Conservation (phyloP, 53 echinoderm and acorn worm genomes). For the Zoroaster sp. region DNA sequence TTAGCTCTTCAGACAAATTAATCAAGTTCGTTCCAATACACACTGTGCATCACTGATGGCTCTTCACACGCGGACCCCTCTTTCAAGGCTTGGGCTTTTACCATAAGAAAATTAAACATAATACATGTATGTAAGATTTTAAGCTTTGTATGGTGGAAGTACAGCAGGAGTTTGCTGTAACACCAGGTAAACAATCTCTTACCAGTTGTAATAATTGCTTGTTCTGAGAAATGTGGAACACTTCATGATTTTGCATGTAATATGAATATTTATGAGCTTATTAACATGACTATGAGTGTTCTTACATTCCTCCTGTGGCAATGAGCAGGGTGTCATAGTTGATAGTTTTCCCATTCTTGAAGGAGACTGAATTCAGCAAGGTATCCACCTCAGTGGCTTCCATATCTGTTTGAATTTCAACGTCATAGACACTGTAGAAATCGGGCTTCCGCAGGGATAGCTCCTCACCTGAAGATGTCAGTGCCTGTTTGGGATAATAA, state of each 20-base stretch:
- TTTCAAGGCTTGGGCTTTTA: no score
- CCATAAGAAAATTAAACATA: no score
- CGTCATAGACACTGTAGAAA: conserved; percentile 94
- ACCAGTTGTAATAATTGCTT: neutral
- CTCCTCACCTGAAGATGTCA: conserved; percentile 70
- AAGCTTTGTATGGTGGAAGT: no score
- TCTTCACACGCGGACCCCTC: no score
- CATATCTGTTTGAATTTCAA: conserved; percentile 76
- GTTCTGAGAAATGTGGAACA: neutral
- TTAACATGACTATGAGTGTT: neutral
- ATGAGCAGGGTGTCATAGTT: conserved; percentile 84
- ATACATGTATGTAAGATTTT: no score
- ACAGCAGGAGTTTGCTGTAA: no score
- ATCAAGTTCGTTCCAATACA: no score
- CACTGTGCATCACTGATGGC: no score
- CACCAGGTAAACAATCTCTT: no score
- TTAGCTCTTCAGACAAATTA: no score
- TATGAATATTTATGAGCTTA: neutral
- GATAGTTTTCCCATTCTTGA: conserved; percentile 77
- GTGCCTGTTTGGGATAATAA: conserved; percentile 56
- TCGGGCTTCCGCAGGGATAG: conserved; percentile 81
- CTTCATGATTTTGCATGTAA: neutral
- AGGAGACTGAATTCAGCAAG: conserved; percentile 79
- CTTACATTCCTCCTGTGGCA: conserved; percentile 94
- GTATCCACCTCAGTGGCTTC: conserved; percentile 88